Percentiles rank a stretch among this genome's conserved stretches.
Conservation (phyloP, 2,113 vertebrate species). For the Nothoprocta pentlandii region DNA sequence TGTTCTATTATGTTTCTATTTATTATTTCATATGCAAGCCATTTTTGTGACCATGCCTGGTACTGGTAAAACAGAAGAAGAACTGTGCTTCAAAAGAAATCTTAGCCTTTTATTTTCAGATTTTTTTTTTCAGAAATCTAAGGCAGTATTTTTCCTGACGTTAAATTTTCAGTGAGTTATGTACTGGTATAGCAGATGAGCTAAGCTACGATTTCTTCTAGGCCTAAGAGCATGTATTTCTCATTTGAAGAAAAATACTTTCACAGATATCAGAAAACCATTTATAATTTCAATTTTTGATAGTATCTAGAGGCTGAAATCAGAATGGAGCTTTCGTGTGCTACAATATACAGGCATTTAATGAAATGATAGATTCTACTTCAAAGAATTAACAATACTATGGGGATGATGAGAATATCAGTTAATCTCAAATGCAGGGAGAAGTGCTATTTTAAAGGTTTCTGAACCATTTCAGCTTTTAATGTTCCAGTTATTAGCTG, state of each 20-base stretch:
- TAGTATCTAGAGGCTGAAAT: background rate
- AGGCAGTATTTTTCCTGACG: background rate
- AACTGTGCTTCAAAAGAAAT: background rate
- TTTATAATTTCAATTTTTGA: background rate
- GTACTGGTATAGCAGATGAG: background rate
- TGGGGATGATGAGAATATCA: background rate
- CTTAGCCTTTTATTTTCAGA: background rate
- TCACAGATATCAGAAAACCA: background rate
- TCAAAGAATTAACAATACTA: slow-evolving; percentile 2
- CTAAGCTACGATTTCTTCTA: background rate
- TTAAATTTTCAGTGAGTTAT: background rate
- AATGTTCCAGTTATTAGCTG: background rate
- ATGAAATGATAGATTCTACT: background rate
- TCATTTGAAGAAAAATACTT: background rate
- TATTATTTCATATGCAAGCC: background rate
- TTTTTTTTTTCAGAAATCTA: background rate
- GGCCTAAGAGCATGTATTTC: background rate
- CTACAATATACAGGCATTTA: background rate
- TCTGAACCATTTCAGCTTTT: slow-evolving; percentile 37
- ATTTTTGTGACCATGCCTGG: background rate
- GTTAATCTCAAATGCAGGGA: background rate
- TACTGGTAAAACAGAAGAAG: background rate
- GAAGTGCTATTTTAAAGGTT: slow-evolving; percentile 26
- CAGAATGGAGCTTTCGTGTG: background rate
- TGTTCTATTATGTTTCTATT: background rate